Base-by-base conservation (phyloP, 2,797 vertebrate genomes). In the Chelon labrosus region DNA sequence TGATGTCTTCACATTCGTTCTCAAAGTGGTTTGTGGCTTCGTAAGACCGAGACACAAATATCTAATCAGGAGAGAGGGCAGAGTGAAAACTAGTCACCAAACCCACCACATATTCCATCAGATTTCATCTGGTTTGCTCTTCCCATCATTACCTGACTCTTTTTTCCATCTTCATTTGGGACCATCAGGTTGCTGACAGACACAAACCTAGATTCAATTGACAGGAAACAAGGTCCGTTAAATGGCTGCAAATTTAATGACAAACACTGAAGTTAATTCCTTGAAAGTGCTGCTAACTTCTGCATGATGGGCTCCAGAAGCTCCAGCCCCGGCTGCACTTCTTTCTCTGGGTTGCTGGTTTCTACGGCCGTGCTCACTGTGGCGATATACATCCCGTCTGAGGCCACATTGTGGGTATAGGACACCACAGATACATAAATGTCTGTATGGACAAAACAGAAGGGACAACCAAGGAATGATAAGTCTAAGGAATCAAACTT, bases 381-480 rank as follows among this genome's bases (percentile, higher is more conserved):
- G 64, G 94, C 95, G 4, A 95, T 85, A 72, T 94, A 95, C 81
- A 92, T 93, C 61, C 95, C 94, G 1, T 93, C 94, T 8, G 93
- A 75, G 14, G 94, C 91, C 69, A 95, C 92, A 1, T 91, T 93
- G 77, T 95, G 94, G 16, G 74, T 17, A 11, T 76, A 90, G 19
- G 95, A 95, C 61, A 95, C 87, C 5, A 96, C 83, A 35, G 92
- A 93, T 72, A 95, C 92, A 69, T 93, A 94, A 85, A 96, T 90
- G 67, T 96, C 95, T 96, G 84, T 42, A 62, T 17, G 46, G 59
- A 65, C 44, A 58, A 76, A 61, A 80, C 1, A 62, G 1, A 76
- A 19, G 27, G 4, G 0, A 2, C 19, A 46, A 25, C 25, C 1
- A n/a, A 37, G 53, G 12, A 75, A 54, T 42, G 19, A 10, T 22